Percentiles rank a stretch among this genome's conserved stretches.
These are phyloP conservation scores for Eulimnadia texana DNA, from an alignment of 1,140 invertebrate species.

Conservation along the genomic window DNA sequence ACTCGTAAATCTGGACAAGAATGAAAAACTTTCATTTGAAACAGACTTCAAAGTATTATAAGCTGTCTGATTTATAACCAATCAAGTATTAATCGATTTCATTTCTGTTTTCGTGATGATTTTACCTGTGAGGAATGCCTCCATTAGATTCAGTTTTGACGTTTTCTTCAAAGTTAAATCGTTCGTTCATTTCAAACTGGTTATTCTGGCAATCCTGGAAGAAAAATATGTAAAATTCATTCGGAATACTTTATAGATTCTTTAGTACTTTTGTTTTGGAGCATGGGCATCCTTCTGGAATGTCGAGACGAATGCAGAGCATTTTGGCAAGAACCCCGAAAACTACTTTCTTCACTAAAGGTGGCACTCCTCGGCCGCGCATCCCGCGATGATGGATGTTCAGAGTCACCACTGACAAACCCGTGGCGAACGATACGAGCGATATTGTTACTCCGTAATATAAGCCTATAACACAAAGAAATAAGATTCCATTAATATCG, in stretches of 20 bases:
- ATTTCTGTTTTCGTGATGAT: too few species aligned
- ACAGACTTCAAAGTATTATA: too few species aligned
- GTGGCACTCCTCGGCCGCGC: slow-evolving; percentile 31
- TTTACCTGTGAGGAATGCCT: slow-evolving; percentile 3
- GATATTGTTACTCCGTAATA: slow-evolving; percentile 48
- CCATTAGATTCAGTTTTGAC: slow-evolving; percentile 3
- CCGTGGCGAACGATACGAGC: slow-evolving; percentile 44
- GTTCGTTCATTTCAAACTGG: slow-evolving; percentile 10
- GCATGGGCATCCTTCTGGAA: slow-evolving; percentile 19
- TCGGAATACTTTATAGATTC: too few species aligned
- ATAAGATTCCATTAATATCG: neutral
- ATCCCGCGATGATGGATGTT: slow-evolving; percentile 38
- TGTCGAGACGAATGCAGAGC: slow-evolving; percentile 35
- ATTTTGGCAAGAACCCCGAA: slow-evolving; percentile 37
- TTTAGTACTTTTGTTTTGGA: slow-evolving; percentile 14
- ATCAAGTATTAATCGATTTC: too few species aligned
- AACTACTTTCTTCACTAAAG: slow-evolving; percentile 34
- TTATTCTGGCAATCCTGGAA: slow-evolving; percentile 6
- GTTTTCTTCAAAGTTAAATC: slow-evolving; percentile 3
- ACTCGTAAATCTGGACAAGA: slow-evolving; percentile 2
- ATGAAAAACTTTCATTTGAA: neutral
- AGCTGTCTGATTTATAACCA: too few species aligned
- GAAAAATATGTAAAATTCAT: neutral
- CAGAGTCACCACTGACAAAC: slow-evolving; percentile 35
- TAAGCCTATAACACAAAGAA: slow-evolving; percentile 32